These are phyloP conservation scores for Elymnias hypermnestra DNA, from an alignment of 1,140 invertebrate genomes.

Conservation along the genomic window DNA sequence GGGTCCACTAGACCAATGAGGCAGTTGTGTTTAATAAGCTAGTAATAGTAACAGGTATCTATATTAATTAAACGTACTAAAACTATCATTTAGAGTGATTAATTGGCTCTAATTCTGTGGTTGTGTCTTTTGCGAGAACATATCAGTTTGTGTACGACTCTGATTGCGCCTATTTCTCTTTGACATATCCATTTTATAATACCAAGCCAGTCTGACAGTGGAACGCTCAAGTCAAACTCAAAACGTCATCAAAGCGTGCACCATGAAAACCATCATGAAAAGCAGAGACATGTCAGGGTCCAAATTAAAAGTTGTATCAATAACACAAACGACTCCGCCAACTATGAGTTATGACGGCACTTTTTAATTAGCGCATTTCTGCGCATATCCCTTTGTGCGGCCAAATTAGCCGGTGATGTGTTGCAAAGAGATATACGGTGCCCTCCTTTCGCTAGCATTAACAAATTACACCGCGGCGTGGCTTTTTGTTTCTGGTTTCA, in stretches of 20 bases:
- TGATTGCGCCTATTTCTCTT: no score
- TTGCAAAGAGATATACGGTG: slow-evolving; percentile 23
- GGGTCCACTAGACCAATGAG: no score
- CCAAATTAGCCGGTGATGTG: slow-evolving; percentile 52
- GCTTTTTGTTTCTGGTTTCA: neutral
- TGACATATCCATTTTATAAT: no score
- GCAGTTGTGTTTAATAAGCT: no score
- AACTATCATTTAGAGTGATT: no score
- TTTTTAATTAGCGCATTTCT: slow-evolving; percentile 58
- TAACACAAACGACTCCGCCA: slow-evolving; percentile 4
- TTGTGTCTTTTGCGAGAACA: no score
- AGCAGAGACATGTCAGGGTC: slow-evolving; percentile 5
- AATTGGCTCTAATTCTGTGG: no score
- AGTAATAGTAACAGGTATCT: no score
- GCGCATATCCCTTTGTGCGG: slow-evolving; percentile 9
- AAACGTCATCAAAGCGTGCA: neutral
- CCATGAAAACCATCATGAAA: no score
- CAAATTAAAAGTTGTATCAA: slow-evolving; percentile 4
- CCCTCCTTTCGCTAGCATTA: slow-evolving; percentile 27
- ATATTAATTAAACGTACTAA: no score
- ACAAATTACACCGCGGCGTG: slow-evolving; percentile 25
- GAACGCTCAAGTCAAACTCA: neutral
- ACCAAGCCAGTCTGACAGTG: neutral
- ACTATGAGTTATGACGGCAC: slow-evolving; percentile 29
- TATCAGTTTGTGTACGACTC: no score